Percentiles rank a stretch among this genome's conserved stretches.
These are phyloP conservation scores for Tragelaphus scriptus DNA, from an alignment of 2,113 vertebrate species.

Conservation along the genomic window DNA sequence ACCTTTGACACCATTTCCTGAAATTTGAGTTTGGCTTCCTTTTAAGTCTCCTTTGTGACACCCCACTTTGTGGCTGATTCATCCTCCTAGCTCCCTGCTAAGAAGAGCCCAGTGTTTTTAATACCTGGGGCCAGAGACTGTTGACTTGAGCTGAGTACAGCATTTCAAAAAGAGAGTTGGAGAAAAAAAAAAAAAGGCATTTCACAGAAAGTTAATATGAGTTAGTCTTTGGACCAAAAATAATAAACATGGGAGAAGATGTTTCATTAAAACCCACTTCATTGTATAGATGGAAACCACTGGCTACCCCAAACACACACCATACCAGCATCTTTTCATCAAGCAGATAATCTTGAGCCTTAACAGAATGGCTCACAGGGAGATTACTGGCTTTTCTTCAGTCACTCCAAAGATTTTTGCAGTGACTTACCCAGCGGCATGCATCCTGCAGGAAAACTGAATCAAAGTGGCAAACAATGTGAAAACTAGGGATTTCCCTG, in stretches of 20 bases:
- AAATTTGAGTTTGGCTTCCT: conserved; percentile 1
- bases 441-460: not conserved
- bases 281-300: not conserved
- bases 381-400: not conserved
- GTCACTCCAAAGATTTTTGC: not conserved
- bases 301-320: not conserved
- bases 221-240: not conserved
- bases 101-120: not conserved
- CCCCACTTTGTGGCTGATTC: not conserved
- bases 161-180: not conserved
- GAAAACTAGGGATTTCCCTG: not conserved
- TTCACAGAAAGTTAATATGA: not conserved
- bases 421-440: accelerated
- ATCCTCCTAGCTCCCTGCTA: not conserved
- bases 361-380: not conserved
- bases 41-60: not conserved
- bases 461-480: not conserved
- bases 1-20: conserved; percentile 20
- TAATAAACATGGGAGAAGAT: not conserved
- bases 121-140: not conserved
- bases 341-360: not conserved
- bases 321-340: not conserved
- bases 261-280: not conserved
- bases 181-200: not conserved
- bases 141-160: not conserved